Conservation (phyloP, 2,797 vertebrate species). For the Poecilia wingei region DNA sequence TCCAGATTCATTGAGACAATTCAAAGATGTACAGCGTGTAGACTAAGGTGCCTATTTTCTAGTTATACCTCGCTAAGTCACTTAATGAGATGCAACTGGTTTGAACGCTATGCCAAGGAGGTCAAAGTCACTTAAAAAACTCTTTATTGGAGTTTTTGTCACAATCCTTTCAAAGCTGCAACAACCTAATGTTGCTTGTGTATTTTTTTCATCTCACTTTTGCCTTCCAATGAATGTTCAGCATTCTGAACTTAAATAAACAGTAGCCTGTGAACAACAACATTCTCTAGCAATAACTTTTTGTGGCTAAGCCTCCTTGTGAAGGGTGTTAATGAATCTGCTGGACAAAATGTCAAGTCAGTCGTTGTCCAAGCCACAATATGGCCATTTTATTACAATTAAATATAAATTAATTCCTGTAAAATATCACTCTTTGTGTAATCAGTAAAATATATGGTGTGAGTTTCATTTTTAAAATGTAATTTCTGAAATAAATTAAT, state of each 20-base stretch:
- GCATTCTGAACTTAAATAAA: not conserved
- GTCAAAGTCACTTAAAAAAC: not conserved
- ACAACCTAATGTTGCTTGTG: not conserved
- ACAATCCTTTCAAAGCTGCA: not conserved
- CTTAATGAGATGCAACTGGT: not conserved
- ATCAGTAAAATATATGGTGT: not conserved
- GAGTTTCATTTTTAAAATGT: not conserved
- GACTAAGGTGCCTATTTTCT: not conserved
- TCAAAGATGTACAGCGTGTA: not conserved
- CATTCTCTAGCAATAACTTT: not conserved
- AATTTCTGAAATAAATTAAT: not conserved
- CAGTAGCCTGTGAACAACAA: not conserved
- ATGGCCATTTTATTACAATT: not conserved
- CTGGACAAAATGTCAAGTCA: not conserved
- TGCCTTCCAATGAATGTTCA: not conserved
- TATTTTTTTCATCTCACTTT: not conserved
- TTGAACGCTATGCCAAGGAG: not conserved
- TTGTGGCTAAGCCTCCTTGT: not conserved
- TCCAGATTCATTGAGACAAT: not conserved
- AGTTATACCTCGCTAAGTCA: not conserved
- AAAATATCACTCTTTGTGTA: not conserved
- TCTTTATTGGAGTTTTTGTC: not conserved
- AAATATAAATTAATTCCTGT: not conserved
- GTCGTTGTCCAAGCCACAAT: not conserved
- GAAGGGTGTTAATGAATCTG: not conserved